Percentiles rank a stretch among this genome's conserved stretches.
Evolutionary conservation across 2,113 vertebrate genomes (phyloP).

Genomic region (Condylura cristata): DNA sequence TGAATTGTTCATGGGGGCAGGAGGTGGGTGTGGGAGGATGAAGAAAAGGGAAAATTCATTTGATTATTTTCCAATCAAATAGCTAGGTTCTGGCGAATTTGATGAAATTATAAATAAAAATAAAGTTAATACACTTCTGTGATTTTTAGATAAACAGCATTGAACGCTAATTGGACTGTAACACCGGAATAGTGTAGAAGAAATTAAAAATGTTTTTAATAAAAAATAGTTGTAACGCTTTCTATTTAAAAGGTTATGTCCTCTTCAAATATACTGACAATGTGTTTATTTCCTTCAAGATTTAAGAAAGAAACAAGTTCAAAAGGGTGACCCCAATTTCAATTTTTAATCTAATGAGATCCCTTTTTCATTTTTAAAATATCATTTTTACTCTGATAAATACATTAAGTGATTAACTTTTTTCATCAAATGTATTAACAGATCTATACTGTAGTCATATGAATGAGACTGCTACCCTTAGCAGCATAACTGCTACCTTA

Average conservation of each 20-base stretch:
- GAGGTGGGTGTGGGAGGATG: not conserved
- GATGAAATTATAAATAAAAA: conserved; percentile 39
- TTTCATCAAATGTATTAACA: not conserved
- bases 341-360: conserved; percentile 3
- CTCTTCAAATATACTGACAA: not conserved
- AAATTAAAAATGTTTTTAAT: conserved; percentile 30
- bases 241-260: not conserved
- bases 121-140: not conserved
- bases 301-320: not conserved
- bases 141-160: not conserved
- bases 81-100: conserved; percentile 39
- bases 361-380: not conserved
- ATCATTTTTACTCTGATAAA: not conserved
- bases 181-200: not conserved
- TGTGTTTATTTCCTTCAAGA: not conserved
- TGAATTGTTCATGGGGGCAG: not conserved
- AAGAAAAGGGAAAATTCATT: not conserved
- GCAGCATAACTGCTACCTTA: too few species aligned
- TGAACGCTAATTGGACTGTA: not conserved
- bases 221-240: not conserved
- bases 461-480: not conserved
- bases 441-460: not conserved
- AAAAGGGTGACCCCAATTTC: not conserved
- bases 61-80: conserved; percentile 40
- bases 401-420: not conserved